Percentiles rank a stretch among this genome's conserved stretches.
Evolutionary conservation across 2,113 vertebrate species (phyloP).

Genomic region (Carollia perspicillata): DNA sequence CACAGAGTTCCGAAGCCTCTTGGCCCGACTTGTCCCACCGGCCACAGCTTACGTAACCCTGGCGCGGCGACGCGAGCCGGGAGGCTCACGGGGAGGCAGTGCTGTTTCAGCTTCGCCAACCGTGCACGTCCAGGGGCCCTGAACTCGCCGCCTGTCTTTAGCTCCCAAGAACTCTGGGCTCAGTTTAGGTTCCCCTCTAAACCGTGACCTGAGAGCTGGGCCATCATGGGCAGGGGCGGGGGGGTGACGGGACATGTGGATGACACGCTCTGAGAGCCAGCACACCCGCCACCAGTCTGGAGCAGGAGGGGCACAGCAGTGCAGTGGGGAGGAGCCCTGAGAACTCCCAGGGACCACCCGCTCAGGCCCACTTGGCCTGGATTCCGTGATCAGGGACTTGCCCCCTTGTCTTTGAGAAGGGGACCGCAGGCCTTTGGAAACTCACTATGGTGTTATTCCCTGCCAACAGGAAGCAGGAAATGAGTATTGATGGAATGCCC

Average conservation of each 20-base stretch:
- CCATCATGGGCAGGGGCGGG: accelerated
- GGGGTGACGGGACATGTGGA: accelerated
- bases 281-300: accelerated
- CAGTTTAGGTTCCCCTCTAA: accelerated
- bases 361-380: not conserved
- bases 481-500: accelerated
- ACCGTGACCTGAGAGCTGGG: not conserved
- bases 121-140: not conserved
- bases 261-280: not conserved
- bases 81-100: accelerated
- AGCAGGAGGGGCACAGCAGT: accelerated
- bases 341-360: not conserved
- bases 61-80: accelerated
- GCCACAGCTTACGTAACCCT: too few species aligned
- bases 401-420: not conserved
- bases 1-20: too few species aligned
- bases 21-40: not conserved
- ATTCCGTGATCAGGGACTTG: not conserved
- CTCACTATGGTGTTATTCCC: not conserved
- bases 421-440: not conserved
- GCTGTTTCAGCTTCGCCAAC: accelerated
- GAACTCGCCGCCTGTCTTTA: too few species aligned
- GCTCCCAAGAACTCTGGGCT: not conserved
- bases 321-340: not conserved
- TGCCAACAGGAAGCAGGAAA: not conserved